phyloP scores from a whole-genome alignment of 2,888 invertebrate species.

The Neoscelio sp. region DNA sequence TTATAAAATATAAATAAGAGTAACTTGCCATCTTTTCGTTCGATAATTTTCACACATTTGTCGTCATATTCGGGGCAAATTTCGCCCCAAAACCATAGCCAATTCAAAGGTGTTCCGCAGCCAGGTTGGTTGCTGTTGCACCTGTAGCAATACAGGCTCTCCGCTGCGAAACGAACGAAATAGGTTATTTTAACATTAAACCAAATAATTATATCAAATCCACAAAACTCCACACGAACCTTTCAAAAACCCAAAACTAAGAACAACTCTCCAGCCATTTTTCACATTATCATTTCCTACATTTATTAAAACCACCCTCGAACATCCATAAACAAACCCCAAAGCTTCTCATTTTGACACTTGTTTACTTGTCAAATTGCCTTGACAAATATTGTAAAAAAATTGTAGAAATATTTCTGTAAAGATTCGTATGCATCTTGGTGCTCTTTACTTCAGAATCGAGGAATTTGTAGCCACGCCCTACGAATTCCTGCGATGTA shows the following conservation, averaged over 20 bases:
- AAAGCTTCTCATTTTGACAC: too few species aligned
- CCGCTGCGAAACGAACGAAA: constrained; percentile 82
- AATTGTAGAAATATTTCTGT: constrained; percentile 2
- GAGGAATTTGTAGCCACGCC: constrained; percentile 48
- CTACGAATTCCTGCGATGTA: constrained; percentile 20
- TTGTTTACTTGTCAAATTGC: too few species aligned
- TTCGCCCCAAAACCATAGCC: constrained; percentile 90
- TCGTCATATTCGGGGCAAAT: constrained; percentile 93
- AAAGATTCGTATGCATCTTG: too few species aligned
- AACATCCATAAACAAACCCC: too few species aligned
- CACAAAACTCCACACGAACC: too few species aligned
- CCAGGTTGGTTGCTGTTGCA: constrained; percentile 96
- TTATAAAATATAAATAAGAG: too few species aligned
- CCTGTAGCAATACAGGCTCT: constrained; percentile 93
- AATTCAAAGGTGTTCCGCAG: constrained; percentile 93
- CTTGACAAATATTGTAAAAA: constrained; percentile 8
- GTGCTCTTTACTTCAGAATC: constrained; percentile 15
- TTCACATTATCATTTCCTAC: too few species aligned
- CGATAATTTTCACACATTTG: constrained; percentile 95
- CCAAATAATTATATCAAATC: background rate
- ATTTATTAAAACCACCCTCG: too few species aligned
- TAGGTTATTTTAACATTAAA: background rate
- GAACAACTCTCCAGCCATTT: too few species aligned
- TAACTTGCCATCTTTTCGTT: constrained; percentile 91
- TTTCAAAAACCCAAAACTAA: too few species aligned